A percentile compares a stretch with the other conserved stretches of the same genome.
phyloP scores from a whole-genome alignment of 2,888 invertebrate species.

The Lasius fuliginosus region DNA sequence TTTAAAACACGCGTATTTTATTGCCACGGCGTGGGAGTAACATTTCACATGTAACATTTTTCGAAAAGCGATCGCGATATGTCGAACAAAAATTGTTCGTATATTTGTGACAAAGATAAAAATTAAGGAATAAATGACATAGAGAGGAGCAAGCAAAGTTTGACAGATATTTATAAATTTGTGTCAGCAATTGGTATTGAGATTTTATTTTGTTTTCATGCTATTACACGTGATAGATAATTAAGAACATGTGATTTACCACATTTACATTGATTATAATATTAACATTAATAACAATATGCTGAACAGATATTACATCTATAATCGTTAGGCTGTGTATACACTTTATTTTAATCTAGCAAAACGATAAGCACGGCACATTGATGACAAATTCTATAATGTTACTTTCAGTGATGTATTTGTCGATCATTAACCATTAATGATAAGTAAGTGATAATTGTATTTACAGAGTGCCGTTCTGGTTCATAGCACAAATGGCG shows the following conservation, averaged over 20 bases:
- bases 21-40: background rate
- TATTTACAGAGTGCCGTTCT: constrained; percentile 7
- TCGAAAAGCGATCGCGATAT: background rate
- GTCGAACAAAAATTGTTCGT: background rate
- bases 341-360: constrained; percentile 7
- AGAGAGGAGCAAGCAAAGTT: background rate
- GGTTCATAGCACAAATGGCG: background rate
- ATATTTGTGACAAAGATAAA: background rate
- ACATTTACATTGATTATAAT: background rate
- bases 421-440: constrained; percentile 15
- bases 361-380: constrained; percentile 6
- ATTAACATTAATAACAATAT: background rate
- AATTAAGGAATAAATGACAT: background rate
- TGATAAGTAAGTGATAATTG: constrained; percentile 40
- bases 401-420: background rate
- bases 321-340: background rate
- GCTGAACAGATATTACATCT: background rate
- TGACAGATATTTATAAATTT: background rate
- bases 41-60: background rate
- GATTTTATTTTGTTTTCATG: background rate
- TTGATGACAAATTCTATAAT: constrained; percentile 19
- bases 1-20: constrained; percentile 10
- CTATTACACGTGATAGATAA: background rate
- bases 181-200: no score
- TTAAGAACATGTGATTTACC: background rate